Evolutionary conservation across 2,113 vertebrate genomes (phyloP).

Genomic region (Calyptommatus sinebrachiatus): DNA sequence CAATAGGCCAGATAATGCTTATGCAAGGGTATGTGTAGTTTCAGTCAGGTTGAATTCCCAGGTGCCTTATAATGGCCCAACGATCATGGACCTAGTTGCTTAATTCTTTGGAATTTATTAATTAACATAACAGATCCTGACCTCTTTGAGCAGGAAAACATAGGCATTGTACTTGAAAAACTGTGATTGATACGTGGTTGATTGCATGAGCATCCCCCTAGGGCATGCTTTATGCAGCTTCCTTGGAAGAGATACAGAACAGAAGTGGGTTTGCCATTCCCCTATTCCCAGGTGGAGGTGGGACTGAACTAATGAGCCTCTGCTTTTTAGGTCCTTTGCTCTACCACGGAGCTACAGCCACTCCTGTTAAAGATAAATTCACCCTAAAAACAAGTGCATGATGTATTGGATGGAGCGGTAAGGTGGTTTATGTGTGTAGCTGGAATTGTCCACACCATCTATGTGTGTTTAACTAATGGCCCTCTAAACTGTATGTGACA

Average conservation of each 20-base stretch:
- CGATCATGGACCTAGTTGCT: not conserved
- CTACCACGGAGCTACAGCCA: too few species aligned
- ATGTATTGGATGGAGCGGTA: not conserved
- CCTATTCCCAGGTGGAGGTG: too few species aligned
- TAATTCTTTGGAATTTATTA: not conserved
- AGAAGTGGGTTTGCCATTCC: too few species aligned
- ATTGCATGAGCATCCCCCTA: too few species aligned
- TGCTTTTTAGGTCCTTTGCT: too few species aligned
- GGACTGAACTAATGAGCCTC: too few species aligned
- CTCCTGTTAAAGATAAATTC: not conserved
- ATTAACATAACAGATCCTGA: not conserved
- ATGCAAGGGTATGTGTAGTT: not conserved
- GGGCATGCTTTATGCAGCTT: too few species aligned
- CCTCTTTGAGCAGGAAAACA: not conserved
- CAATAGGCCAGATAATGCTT: not conserved
- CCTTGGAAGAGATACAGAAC: too few species aligned
- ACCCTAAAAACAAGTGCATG: not conserved
- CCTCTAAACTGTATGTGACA: too few species aligned
- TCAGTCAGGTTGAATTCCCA: not conserved
- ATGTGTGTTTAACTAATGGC: too few species aligned
- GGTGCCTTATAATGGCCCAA: not conserved
- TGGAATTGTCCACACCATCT: not conserved
- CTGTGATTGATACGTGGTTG: too few species aligned
- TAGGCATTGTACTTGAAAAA: not conserved
- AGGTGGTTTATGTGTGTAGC: too few species aligned